Percentiles rank a stretch among this genome's conserved stretches.
Conservation (phyloP, 2,888 invertebrate genomes). For the Caenorhabditis sinica region DNA sequence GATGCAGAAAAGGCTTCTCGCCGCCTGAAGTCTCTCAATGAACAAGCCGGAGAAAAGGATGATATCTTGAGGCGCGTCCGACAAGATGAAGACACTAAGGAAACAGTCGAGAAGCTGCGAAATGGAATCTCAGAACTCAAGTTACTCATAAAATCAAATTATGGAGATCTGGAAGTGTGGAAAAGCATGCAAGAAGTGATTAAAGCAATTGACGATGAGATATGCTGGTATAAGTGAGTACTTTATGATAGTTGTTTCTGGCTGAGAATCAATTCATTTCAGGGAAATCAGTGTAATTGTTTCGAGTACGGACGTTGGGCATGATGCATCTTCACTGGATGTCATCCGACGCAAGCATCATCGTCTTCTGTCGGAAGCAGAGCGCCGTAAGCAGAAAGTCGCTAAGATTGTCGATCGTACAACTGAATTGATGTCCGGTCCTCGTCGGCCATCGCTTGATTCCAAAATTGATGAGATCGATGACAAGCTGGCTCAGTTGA, state of each 20-base stretch:
- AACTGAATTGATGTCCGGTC: conserved; percentile 40
- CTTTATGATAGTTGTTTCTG: not conserved
- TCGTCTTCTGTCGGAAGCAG: conserved; percentile 36
- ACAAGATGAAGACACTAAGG: conserved; percentile 7
- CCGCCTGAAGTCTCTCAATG: conserved; percentile 36
- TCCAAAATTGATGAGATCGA: conserved; percentile 56
- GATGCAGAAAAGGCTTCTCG: conserved; percentile 48
- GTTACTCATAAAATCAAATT: conserved; percentile 36
- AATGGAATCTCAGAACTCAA: conserved; percentile 32
- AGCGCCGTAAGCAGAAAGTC: conserved; percentile 50
- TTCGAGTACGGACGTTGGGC: conserved; percentile 52
- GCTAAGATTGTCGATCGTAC: conserved; percentile 43
- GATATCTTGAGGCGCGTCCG: conserved; percentile 42
- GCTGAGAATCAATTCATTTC: not conserved
- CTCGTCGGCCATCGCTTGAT: conserved; percentile 39
- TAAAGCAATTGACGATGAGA: conserved; percentile 58
- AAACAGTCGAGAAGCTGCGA: conserved; percentile 14
- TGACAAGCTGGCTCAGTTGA: conserved; percentile 50
- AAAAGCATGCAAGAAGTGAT: conserved; percentile 57
- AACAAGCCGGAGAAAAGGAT: conserved; percentile 46
- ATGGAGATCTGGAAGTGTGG: conserved; percentile 58
- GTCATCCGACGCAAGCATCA: conserved; percentile 49
- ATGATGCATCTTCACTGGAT: conserved; percentile 33
- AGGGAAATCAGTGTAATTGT: conserved; percentile 54
- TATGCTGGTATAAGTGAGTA: conserved; percentile 62